Evolutionary conservation across 2,797 vertebrate genomes (phyloP).

Genomic region (Pangasius macronema): DNA sequence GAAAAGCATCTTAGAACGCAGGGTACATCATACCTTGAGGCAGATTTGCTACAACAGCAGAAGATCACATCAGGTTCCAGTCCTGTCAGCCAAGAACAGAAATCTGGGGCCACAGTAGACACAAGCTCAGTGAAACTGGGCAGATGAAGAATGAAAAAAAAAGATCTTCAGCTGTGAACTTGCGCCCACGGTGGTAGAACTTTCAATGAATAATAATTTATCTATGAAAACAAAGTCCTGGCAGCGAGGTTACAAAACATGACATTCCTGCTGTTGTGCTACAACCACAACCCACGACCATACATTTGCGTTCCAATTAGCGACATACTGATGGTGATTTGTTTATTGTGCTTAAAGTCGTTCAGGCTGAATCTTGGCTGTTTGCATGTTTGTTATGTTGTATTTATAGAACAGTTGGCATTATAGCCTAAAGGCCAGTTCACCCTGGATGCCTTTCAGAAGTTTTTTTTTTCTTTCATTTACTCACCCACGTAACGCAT

Average conservation of each 20-base stretch:
- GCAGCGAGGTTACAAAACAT: background rate
- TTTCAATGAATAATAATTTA: background rate
- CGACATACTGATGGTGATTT: background rate
- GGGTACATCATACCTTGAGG: background rate
- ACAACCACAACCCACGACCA: background rate
- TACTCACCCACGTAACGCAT: background rate
- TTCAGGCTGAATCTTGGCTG: background rate
- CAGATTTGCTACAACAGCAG: background rate
- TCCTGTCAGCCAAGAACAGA: background rate
- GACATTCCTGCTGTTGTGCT: background rate
- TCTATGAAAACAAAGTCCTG: background rate
- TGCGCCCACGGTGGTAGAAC: background rate
- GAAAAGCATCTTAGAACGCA: background rate
- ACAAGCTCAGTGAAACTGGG: background rate
- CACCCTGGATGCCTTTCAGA: background rate
- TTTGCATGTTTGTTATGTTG: background rate
- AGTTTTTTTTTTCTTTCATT: background rate
- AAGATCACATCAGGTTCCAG: background rate
- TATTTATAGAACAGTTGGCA: background rate
- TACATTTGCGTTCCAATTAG: constrained; percentile 1
- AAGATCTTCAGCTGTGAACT: background rate
- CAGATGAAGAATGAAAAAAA: background rate
- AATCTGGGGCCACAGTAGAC: background rate
- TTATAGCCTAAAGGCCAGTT: background rate
- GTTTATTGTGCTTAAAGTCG: background rate